A percentile compares a stretch with the other conserved stretches of the same genome.
These are phyloP conservation scores for Himalopsyche anomala DNA, from an alignment of 2,888 invertebrate genomes.

Conservation along the genomic window DNA sequence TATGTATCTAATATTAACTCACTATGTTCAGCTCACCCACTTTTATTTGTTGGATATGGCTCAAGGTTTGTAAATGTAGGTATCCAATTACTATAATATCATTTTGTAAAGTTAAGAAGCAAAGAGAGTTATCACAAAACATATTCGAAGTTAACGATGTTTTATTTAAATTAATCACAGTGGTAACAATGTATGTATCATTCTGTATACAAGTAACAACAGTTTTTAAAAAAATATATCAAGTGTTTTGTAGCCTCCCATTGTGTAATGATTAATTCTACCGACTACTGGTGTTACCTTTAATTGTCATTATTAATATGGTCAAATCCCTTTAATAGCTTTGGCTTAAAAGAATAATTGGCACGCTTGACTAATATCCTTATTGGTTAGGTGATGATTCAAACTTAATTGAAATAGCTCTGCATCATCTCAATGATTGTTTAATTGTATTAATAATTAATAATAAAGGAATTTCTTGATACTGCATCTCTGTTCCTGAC, in stretches of 20 bases:
- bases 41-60: no score
- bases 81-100: no score
- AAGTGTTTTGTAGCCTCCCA: constrained; percentile 2
- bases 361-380: constrained; percentile 1
- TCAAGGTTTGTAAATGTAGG: no score
- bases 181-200: no score
- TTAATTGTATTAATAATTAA: neutral
- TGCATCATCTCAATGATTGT: neutral
- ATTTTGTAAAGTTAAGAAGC: no score
- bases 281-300: neutral
- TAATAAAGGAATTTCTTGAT: neutral
- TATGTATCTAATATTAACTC: no score
- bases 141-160: no score
- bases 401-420: neutral
- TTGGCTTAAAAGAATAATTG: neutral
- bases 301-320: neutral
- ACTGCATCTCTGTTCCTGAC: neutral
- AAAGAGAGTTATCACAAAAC: no score
- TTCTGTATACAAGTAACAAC: no score
- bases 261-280: neutral
- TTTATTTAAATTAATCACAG: no score
- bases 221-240: no score
- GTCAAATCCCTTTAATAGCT: neutral
- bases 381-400: constrained; percentile 4
- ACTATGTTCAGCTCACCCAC: no score